A percentile compares a stretch with the other conserved stretches of the same genome.
Conservation (phyloP, 2,797 vertebrate species). For the Chiloscyllium punctatum region DNA sequence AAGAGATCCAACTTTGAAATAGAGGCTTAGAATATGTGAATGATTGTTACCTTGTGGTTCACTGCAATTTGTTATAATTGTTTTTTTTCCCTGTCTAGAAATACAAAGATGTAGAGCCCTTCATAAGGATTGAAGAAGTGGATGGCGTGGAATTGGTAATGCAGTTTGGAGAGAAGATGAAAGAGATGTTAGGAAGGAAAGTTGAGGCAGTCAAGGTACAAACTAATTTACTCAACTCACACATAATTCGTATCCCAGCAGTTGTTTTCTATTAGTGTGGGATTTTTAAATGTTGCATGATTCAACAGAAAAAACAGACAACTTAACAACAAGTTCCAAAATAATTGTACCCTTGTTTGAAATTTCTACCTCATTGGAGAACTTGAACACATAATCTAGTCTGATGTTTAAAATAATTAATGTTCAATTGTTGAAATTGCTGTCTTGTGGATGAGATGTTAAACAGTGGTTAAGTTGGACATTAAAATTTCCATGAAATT, state of each 20-base stretch:
- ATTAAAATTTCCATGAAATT: background rate
- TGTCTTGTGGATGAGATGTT: background rate
- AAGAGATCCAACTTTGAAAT: background rate
- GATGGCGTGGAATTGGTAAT: constrained; percentile 79
- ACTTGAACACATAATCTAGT: background rate
- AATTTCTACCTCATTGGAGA: background rate
- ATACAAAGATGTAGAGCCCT: constrained; percentile 79
- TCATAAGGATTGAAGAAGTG: constrained; percentile 79
- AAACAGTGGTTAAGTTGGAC: background rate
- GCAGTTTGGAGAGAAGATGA: constrained; percentile 88
- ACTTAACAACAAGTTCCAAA: background rate
- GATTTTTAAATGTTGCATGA: constrained; percentile 5
- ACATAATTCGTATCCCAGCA: background rate
- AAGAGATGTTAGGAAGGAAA: constrained; percentile 86
- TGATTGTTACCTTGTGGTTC: background rate
- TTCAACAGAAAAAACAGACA: background rate
- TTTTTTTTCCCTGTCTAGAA: constrained; percentile 60
- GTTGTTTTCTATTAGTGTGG: background rate
- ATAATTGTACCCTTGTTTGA: background rate
- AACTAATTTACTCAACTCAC: background rate
- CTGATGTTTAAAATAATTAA: background rate
- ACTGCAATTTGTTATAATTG: background rate
- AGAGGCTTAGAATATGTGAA: background rate
- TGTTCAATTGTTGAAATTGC: background rate
- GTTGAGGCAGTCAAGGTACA: constrained; percentile 86